These are phyloP conservation scores for Burhinus bistriatus DNA, from an alignment of 2,113 vertebrate genomes.

Conservation along the genomic window DNA sequence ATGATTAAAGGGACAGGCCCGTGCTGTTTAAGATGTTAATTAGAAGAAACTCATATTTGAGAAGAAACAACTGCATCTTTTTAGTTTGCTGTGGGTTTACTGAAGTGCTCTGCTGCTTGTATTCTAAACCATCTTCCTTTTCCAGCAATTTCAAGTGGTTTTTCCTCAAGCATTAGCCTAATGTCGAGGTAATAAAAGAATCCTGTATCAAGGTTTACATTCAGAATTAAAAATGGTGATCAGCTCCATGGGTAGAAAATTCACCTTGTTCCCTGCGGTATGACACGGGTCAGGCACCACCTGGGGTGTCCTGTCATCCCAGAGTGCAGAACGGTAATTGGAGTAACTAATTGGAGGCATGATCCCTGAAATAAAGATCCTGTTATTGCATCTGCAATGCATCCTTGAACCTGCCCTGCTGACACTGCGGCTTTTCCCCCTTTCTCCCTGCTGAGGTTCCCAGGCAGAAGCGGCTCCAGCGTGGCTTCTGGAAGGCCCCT, in stretches of 20 bases:
- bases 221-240: background rate
- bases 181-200: background rate
- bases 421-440: background rate
- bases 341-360: background rate
- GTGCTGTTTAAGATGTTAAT: slow-evolving; percentile 5
- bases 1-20: background rate
- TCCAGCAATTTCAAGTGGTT: background rate
- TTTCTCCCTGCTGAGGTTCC: background rate
- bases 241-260: background rate
- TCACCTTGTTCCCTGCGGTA: background rate
- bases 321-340: background rate
- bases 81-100: background rate
- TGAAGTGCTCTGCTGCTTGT: background rate
- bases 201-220: background rate
- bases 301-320: background rate
- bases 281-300: background rate
- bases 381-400: background rate
- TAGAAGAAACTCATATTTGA: background rate
- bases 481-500: background rate
- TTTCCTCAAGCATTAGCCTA: background rate
- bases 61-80: background rate
- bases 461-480: background rate
- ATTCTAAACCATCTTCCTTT: background rate
- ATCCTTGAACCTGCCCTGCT: background rate
- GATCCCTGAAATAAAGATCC: background rate